phyloP scores from a whole-genome alignment of 1,140 invertebrate genomes.

The Leptinotarsa undecemlineata region DNA sequence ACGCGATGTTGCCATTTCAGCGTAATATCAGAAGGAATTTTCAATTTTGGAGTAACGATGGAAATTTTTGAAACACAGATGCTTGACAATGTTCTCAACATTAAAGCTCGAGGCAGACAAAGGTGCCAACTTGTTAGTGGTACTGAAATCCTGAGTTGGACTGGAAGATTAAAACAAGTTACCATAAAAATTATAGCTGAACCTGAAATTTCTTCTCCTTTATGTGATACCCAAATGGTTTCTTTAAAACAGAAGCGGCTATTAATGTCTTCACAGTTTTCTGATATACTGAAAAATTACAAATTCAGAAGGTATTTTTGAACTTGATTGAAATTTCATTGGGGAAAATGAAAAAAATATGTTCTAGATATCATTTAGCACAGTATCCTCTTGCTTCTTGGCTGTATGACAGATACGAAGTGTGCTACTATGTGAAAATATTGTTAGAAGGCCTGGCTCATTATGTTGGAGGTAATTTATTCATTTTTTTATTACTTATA shows the following conservation, averaged over 20 bases:
- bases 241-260: conserved; percentile 41
- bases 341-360: neutral
- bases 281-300: conserved; percentile 40
- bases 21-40: conserved; percentile 37
- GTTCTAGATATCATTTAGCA: conserved; percentile 45
- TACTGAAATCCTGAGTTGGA: conserved; percentile 39
- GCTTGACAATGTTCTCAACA: conserved; percentile 42
- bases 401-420: conserved; percentile 52
- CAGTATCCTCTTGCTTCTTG: conserved; percentile 47
- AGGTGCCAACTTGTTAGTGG: conserved; percentile 48
- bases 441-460: conserved; percentile 41
- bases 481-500: neutral
- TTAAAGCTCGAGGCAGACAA: conserved; percentile 53
- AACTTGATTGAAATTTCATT: neutral
- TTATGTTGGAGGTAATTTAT: conserved; percentile 44
- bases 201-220: conserved; percentile 43
- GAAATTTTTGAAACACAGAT: conserved; percentile 50
- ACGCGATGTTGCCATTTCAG: conserved; percentile 25
- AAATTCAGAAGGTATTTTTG: conserved; percentile 43
- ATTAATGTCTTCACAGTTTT: conserved; percentile 31
- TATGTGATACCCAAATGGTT: conserved; percentile 47
- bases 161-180: conserved; percentile 45
- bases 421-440: conserved; percentile 46
- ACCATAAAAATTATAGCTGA: conserved; percentile 49
- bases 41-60: conserved; percentile 52